phyloP scores from a whole-genome alignment of 2,113 vertebrate genomes.

The Albula goreensis region DNA sequence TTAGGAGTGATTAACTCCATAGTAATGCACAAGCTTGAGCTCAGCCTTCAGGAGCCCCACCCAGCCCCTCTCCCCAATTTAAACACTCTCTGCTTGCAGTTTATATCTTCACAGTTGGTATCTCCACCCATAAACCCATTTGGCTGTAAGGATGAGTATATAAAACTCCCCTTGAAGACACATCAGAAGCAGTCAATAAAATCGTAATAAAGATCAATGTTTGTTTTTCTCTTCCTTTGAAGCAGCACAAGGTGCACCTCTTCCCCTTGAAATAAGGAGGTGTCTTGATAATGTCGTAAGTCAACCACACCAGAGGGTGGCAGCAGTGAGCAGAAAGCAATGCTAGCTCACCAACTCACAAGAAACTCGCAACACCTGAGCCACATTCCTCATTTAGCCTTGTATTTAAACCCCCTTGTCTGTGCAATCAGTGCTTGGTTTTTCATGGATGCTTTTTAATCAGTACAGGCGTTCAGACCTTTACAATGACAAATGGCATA shows the following conservation, averaged over 20 bases:
- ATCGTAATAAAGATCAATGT: neutral
- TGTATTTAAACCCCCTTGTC: too few species aligned
- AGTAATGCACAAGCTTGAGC: neutral
- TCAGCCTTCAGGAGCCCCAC: neutral
- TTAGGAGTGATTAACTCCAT: neutral
- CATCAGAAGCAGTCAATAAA: neutral
- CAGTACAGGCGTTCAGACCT: too few species aligned
- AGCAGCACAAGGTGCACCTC: neutral
- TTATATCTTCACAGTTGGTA: neutral
- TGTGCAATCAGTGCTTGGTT: too few species aligned
- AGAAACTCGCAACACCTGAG: too few species aligned
- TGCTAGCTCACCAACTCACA: too few species aligned
- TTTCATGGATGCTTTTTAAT: too few species aligned
- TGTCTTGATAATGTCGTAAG: neutral
- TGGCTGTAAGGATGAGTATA: neutral
- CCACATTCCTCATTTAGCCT: too few species aligned
- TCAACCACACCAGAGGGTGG: neutral
- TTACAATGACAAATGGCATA: too few species aligned
- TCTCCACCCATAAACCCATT: neutral
- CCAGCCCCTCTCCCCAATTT: neutral
- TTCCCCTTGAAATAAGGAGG: neutral
- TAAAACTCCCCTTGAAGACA: neutral
- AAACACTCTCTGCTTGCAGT: neutral
- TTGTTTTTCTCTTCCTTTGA: neutral
- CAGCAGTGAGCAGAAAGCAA: neutral